Percentiles rank a stretch among this genome's conserved stretches.
These are phyloP conservation scores for Poeciliopsis paucimaculata DNA, from an alignment of 2,797 vertebrate genomes.

Conservation along the genomic window DNA sequence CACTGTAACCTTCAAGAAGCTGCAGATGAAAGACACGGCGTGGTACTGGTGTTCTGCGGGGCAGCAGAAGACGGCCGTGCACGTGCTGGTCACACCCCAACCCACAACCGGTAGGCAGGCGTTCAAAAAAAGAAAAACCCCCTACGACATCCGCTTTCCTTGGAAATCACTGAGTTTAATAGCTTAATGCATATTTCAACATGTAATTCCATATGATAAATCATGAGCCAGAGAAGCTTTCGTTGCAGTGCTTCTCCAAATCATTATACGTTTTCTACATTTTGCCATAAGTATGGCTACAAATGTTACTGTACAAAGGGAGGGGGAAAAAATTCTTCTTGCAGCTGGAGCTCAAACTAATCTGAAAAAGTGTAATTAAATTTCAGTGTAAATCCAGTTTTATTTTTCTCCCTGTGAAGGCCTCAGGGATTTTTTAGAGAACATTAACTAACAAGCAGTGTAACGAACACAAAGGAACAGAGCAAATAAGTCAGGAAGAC, in stretches of 20 bases:
- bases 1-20: conserved; percentile 69
- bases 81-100: conserved; percentile 61
- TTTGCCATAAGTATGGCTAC: not conserved
- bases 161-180: not conserved
- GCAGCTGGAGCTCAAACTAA: not conserved
- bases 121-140: not conserved
- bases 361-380: not conserved
- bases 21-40: conserved; percentile 67
- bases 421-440: not conserved
- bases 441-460: not conserved
- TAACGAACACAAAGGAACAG: not conserved
- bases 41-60: conserved; percentile 79
- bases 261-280: not conserved
- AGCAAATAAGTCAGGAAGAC: not conserved
- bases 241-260: not conserved
- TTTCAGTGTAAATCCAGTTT: not conserved
- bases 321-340: not conserved
- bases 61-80: conserved; percentile 54
- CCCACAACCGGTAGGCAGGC: conserved; percentile 62
- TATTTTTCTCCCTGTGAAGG: not conserved
- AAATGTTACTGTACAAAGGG: not conserved
- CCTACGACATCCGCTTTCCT: not conserved
- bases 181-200: not conserved
- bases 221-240: not conserved
- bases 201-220: not conserved